Evolutionary conservation across 2,113 vertebrate genomes (phyloP), one percentile per base, ranked within the genome.

Genomic region (Varanus salvator): DNA sequence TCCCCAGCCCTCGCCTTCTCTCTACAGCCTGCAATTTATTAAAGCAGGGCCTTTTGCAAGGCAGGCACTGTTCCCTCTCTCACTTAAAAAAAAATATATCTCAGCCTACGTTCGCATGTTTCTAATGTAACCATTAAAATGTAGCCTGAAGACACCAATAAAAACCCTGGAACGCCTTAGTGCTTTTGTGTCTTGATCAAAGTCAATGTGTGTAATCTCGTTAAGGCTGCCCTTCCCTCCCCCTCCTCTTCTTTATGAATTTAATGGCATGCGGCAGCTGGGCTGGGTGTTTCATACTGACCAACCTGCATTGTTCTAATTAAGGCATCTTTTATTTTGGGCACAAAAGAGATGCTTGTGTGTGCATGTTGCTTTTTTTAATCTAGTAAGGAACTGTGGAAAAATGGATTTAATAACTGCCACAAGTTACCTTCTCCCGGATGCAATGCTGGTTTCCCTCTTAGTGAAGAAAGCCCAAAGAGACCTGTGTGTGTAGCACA

Each of bases 61-160:
- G 93, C 94, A 60, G 92, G 87, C 90, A 93, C 27, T 72, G 88
- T 87, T 87, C 89, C 93, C 94, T 90, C 85, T 89, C 92, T 95
- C 94, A 91, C 21, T 76, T 91, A 93, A 94, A 92, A 96, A 93
- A 95, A 95, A 88, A 86, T 17, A 69, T 96, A 96, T 95, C 95
- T 95, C 95, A 80, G 97, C 96, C 97, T 84, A 95, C 93, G 97
- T 97, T 97, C 97, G 96, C 96, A 96, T 95, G 96, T 97, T 97
- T 97, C 97, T 97, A 97, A 97, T 97, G 97, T 97, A 96, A 96
- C 98, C 98, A 98, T 98, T 98, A 98, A 98, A 98, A 98, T 95
- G 97, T 98, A 98, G 98, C 98, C 98, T 95, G 97, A 98, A 98
- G 98, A 98, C 98, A 97, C 97, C 98, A 98, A 98, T 98, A 98